phyloP scores from a whole-genome alignment of 2,113 vertebrate species.

The Antennarius striatus region DNA sequence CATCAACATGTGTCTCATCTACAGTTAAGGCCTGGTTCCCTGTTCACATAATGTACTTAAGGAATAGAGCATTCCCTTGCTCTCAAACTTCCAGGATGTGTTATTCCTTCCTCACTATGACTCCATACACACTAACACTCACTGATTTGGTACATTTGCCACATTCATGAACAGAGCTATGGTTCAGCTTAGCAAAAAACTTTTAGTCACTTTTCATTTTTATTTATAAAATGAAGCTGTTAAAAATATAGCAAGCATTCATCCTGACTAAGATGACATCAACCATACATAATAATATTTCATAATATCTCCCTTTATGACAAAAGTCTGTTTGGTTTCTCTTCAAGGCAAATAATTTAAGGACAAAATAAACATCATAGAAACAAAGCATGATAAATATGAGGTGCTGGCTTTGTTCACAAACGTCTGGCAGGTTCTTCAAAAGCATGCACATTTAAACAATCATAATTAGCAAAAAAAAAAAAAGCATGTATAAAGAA shows the following conservation, averaged over 20 bases:
- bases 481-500: neutral
- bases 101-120: slow-evolving; percentile 32
- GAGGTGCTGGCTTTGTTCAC: slow-evolving; percentile 8
- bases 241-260: slow-evolving; percentile 45
- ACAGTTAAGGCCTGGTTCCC: slow-evolving; percentile 57
- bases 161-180: slow-evolving; percentile 12
- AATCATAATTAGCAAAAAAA: slow-evolving; percentile 37
- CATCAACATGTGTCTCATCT: slow-evolving; percentile 67
- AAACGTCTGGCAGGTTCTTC: slow-evolving; percentile 12
- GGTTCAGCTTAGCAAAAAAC: neutral
- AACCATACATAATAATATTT: slow-evolving; percentile 29
- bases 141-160: neutral
- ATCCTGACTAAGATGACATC: slow-evolving; percentile 29
- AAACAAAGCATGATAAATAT: slow-evolving; percentile 14
- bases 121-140: slow-evolving; percentile 1
- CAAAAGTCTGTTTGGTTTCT: slow-evolving; percentile 79
- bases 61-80: slow-evolving; percentile 21
- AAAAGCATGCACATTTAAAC: slow-evolving; percentile 28
- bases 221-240: slow-evolving; percentile 59
- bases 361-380: slow-evolving; percentile 33
- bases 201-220: slow-evolving; percentile 25
- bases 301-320: slow-evolving; percentile 73
- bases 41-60: slow-evolving; percentile 50
- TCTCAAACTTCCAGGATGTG: slow-evolving; percentile 9
- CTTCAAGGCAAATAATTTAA: slow-evolving; percentile 94